Base-by-base conservation (phyloP, 2,113 vertebrate genomes). In the Gasterosteus aculeatus region DNA sequence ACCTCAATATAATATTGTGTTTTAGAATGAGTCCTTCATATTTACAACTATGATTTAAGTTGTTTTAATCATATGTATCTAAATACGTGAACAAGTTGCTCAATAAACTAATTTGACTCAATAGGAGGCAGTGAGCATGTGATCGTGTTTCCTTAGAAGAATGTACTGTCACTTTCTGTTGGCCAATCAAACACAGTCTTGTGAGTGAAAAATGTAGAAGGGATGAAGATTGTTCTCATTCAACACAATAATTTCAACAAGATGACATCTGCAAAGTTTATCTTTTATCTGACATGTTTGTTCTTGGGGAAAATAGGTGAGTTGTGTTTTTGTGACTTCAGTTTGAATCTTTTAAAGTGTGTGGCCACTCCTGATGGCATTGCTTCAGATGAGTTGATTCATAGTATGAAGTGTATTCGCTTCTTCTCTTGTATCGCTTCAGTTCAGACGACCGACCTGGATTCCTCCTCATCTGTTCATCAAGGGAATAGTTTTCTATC, bases 201-300 rank as follows among this genome's bases (percentile, higher is more conserved):
- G 54, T 53, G 11, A 60, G 9, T 66, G 1, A 54, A 31, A 29
- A 46, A 54, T 15, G 54, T 0, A 31, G 8, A 41, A 35, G 26
- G 6, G 19, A 15, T 49, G 1, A 1, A 35, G 22, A 10, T 19
- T 19, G 2, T 16, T 53, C 16, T 67, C 73, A 77, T 29, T 82
- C 47, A 31, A 3, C 53, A 49, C 9, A 7, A 14, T 57, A 69
- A 58, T 38, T 8, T 1, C 26, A 29, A 65, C 35, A 81, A 0
- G 5, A 85, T 75, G 70, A 19, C 74, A 38, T 49, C n/a, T 38
- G 7, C 15, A 57, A 57, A 33, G 18, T 38, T 61, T 29, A 1
- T 58, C 16, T 41, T 77, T 10, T 73, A 41, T 46, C 78, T 85
- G 54, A 57, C 46, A 0, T 81, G 39, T 57, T 51, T 85, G 26